Percentiles rank a stretch among this genome's conserved stretches.
These are phyloP conservation scores for Agriopis leucophaearia DNA, from an alignment of 2,888 invertebrate species.

Conservation along the genomic window DNA sequence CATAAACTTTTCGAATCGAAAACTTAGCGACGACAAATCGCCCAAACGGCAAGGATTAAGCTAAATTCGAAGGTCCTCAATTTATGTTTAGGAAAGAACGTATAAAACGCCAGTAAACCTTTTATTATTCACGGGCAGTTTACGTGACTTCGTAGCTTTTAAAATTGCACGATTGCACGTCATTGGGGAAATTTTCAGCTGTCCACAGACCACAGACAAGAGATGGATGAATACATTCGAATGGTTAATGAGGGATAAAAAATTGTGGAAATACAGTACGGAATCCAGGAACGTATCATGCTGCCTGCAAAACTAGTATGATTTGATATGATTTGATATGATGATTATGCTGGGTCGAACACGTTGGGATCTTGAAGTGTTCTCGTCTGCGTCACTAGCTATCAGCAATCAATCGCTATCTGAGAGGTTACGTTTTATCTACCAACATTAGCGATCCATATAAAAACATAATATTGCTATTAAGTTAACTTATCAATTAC, in stretches of 20 bases:
- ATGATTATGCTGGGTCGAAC: too few species aligned
- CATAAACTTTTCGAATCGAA: constrained; percentile 9
- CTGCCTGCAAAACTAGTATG: too few species aligned
- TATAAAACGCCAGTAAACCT: constrained; percentile 16
- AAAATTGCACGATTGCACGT: constrained; percentile 17
- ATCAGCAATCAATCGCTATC: too few species aligned
- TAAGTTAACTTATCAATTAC: neutral
- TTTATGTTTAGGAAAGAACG: constrained; percentile 19
- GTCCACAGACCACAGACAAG: constrained; percentile 5
- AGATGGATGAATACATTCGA: constrained; percentile 7
- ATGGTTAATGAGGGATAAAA: neutral
- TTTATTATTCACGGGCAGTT: constrained; percentile 29
- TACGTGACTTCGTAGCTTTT: constrained; percentile 24
- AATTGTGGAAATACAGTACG: too few species aligned
- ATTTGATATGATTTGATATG: too few species aligned
- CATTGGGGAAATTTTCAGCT: constrained; percentile 33
- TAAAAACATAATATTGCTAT: constrained; percentile 8
- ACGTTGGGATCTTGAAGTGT: too few species aligned
- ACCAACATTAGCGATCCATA: neutral
- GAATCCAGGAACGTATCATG: too few species aligned
- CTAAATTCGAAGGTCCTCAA: constrained; percentile 4
- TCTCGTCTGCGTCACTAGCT: too few species aligned
- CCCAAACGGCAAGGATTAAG: constrained; percentile 21
- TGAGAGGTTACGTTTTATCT: neutral
- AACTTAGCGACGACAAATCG: constrained; percentile 15